Base-by-base conservation (phyloP, 2,888 invertebrate species). In the Oxyscelio sp. region DNA sequence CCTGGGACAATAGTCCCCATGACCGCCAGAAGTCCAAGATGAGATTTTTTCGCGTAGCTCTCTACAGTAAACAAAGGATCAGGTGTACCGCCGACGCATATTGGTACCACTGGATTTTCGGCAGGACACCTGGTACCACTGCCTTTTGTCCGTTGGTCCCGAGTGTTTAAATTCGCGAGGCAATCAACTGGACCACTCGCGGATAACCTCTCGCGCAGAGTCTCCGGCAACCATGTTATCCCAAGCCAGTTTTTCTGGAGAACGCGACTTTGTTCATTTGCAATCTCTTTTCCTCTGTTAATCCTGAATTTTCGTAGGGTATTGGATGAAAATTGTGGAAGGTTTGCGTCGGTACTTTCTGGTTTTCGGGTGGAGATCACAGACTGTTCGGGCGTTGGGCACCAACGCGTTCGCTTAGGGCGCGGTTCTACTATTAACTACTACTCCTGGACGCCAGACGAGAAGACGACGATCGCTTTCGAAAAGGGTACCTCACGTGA, bases 401-500 rank as follows among this genome's bases (percentile, higher is more conserved):
- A 52, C 21, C 61, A 66, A 91, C 91, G 89, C 89, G 90, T 88
- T 90, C 88, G 88, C 90, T 90, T 90, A 92, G 93, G 93, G 93
- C 91, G 93, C 93, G 93, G 93, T 93, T 93, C 82, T 58, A 85
- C 75, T 77, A 52, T 61, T 70, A 48, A 81, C 75, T 80, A 22
- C 58, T 71, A 21, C 77, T 80, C 83, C 81, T 82, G 85, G 74
- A 85, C 83, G 84, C 80, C 38, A 80, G 79, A 75, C 77, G 79
- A 74, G 83, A 75, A 80, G 74, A 78, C 86, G 78, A 83, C 79
- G 84, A 75, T 78, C 68, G 81, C 83, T 86, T 86, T 86, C 83
- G 61, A 86, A 86, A 83, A 78, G 85, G 66, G 70, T 80, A 61
- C 38, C 65, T 93, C 94, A 94, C 94, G 93, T 94, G 93, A 92